A percentile compares a stretch with the other conserved stretches of the same genome.
Evolutionary conservation across 2,888 invertebrate species (phyloP).

Genomic region (Pollenia labialis): DNA sequence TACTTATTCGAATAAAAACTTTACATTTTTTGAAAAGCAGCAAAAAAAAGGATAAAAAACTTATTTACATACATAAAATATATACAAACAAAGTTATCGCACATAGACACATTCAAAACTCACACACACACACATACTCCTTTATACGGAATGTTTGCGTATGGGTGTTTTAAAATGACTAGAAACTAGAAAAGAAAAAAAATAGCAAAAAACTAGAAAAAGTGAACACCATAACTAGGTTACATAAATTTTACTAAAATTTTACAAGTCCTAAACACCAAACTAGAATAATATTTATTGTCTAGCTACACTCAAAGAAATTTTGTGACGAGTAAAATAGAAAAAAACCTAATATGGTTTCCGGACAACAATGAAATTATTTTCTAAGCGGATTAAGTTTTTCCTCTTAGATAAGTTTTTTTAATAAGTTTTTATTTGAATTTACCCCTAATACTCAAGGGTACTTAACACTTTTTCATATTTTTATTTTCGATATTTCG

Average conservation of each 20-base stretch:
- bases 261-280: conserved; percentile 31
- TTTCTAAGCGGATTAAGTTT: too few species aligned
- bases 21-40: conserved; percentile 33
- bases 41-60: conserved; percentile 1
- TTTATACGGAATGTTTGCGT: not conserved
- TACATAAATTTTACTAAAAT: conserved; percentile 50
- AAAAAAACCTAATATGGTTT: too few species aligned
- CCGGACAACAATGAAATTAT: too few species aligned
- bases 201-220: conserved; percentile 7
- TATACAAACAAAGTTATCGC: conserved; percentile 6
- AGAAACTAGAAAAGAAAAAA: not conserved
- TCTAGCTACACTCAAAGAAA: conserved; percentile 2
- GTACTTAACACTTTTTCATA: too few species aligned
- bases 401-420: too few species aligned
- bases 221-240: conserved; percentile 60
- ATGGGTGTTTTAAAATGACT: conserved; percentile 1
- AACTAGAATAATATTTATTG: conserved; percentile 39
- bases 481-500: too few species aligned
- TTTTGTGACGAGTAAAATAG: not conserved
- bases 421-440: too few species aligned
- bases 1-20: conserved; percentile 32
- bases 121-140: not conserved
- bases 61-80: conserved; percentile 32
- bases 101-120: conserved; percentile 46
- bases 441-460: too few species aligned